phyloP scores from a whole-genome alignment of 2,888 invertebrate species.

The Acheta domesticus region DNA sequence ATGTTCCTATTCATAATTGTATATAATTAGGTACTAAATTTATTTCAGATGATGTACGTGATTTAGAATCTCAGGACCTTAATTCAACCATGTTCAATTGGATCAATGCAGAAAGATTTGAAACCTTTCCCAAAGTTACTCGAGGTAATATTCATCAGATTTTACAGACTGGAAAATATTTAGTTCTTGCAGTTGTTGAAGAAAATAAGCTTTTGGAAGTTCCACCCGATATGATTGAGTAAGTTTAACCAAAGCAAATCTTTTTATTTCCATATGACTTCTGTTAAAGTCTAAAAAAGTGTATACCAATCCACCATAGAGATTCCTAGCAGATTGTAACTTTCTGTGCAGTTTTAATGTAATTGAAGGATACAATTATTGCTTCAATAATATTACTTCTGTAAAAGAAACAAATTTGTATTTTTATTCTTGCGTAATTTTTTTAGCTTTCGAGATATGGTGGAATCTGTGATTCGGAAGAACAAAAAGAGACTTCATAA shows the following conservation, averaged over 20 bases:
- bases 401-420: background rate
- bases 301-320: no score
- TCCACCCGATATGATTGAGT: conserved; percentile 71
- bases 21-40: background rate
- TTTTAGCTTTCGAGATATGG: conserved; percentile 70
- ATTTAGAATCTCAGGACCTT: conserved; percentile 46
- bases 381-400: background rate
- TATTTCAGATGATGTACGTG: background rate
- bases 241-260: conserved; percentile 33
- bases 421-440: background rate
- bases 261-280: background rate
- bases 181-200: conserved; percentile 83
- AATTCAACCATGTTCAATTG: conserved; percentile 77
- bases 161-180: conserved; percentile 76
- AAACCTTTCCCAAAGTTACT: conserved; percentile 83
- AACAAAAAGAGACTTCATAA: conserved; percentile 62
- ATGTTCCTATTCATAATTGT: no score
- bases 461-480: conserved; percentile 71
- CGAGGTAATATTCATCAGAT: conserved; percentile 62
- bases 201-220: conserved; percentile 83
- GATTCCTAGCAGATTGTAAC: no score
- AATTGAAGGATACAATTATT: background rate
- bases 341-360: no score
- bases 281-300: no score
- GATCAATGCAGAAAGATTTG: conserved; percentile 86